Base-by-base conservation (phyloP, 1,140 invertebrate genomes). In the Sinonovacula constricta region DNA sequence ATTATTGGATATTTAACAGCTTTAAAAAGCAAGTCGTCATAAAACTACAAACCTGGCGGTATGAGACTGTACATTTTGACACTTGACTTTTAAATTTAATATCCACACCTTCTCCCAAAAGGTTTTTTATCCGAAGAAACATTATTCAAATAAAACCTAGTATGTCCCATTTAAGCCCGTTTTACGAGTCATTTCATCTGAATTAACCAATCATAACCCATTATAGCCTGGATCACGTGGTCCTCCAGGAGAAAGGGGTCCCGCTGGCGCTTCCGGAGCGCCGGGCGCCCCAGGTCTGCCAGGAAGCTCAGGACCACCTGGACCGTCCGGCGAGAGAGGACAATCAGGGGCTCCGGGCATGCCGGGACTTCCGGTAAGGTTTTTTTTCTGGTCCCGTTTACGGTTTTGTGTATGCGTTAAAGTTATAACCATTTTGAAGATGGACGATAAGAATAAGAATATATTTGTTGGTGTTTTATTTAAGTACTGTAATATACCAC, bases 271-370 rank as follows among this genome's bases (percentile, higher is more conserved):
- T 18, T 62, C 67, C 18, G 88, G 88, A 15, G 77, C 82, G n/a
- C 83, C 88, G 26, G 88, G 88, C 18, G 75, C 87, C 2, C 87
- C 88, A 2, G 88, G 88, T 31, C 49, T 87, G 34, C 82, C 88
- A 10, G 88, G 88, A 22, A 81, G 82, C 0, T 72, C 84, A 5
- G 88, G 88, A 26, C 83, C 82, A 33, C 54, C 69, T 3, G 88
- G 88, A 53, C 81, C 83, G 18, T 70, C 82, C 22, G 88, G 88
- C 18, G 77, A 85, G 7, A 68, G 86, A 71, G 88, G 88, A 36
- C 86, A 86, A 63, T 72, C 85, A 31, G 88, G 88, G n/a, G 86
- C 86, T 82, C 88, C 88, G 15, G 88, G 88, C 39, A 87, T 88
- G 81, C 88, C 88, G 15, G 88, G 88, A 79, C 51, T 85, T 67